Evolutionary conservation across 2,888 invertebrate species (phyloP).

Genomic region (Sesamia inferens): DNA sequence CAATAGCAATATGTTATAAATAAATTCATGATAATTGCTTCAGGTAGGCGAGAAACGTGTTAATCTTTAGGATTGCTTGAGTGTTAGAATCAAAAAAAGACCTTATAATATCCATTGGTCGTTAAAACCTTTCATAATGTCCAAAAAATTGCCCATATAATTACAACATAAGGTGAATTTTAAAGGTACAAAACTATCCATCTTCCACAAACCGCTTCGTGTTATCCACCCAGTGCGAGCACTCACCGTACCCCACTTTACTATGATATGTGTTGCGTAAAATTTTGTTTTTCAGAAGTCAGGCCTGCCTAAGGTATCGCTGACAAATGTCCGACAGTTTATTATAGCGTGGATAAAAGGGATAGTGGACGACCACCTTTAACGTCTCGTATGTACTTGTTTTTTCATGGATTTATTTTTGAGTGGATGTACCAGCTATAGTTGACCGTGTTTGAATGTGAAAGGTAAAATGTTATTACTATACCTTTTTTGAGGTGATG

Average conservation of each 20-base stretch:
- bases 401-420: constrained; percentile 55
- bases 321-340: constrained; percentile 86
- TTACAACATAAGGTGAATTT: background rate
- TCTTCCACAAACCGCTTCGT: constrained; percentile 52
- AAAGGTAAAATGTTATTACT: background rate
- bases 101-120: background rate
- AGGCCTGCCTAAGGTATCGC: constrained; percentile 76
- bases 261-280: constrained; percentile 89
- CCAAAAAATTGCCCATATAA: too few relatives aligned
- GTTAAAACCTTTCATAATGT: background rate
- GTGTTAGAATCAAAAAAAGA: background rate
- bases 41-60: accelerated
- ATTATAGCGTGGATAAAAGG: constrained; percentile 74
- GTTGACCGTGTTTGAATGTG: constrained; percentile 8
- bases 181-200: background rate
- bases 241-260: constrained; percentile 72
- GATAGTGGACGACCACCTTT: constrained; percentile 68
- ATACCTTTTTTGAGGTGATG: background rate
- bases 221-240: constrained; percentile 72
- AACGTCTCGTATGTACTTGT: constrained; percentile 59
- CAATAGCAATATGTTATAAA: background rate
- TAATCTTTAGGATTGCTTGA: background rate
- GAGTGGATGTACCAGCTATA: constrained; percentile 29
- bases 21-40: background rate
- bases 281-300: constrained; percentile 88